These are phyloP conservation scores for Tridacna crocea DNA, from an alignment of 2,888 invertebrate genomes.

Conservation along the genomic window DNA sequence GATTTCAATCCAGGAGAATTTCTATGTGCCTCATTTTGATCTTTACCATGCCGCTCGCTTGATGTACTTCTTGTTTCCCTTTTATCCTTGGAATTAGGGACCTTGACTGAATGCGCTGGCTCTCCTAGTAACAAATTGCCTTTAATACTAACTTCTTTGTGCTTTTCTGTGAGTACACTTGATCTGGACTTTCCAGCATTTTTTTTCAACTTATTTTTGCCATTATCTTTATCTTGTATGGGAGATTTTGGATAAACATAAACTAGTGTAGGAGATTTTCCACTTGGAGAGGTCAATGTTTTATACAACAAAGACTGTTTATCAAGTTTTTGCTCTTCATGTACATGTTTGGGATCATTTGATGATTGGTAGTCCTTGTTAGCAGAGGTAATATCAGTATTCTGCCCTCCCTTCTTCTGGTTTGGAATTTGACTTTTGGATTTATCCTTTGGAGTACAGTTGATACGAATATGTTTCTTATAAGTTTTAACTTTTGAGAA, in stretches of 20 bases:
- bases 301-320: slow-evolving; percentile 14
- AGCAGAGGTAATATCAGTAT: not conserved
- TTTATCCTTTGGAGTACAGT: not conserved
- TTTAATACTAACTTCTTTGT: not conserved
- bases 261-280: slow-evolving; percentile 12
- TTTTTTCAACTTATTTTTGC: not conserved
- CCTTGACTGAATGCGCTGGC: not conserved
- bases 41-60: not conserved
- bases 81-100: not conserved
- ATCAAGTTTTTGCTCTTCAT: not conserved
- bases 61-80: slow-evolving; percentile 2
- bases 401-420: not conserved
- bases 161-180: not conserved
- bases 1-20: not conserved
- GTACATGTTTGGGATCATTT: not conserved
- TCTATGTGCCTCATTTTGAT: not conserved
- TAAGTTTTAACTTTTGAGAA: slow-evolving; percentile 52
- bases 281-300: slow-evolving; percentile 3
- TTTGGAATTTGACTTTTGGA: slow-evolving; percentile 16
- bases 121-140: not conserved
- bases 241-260: slow-evolving; percentile 22
- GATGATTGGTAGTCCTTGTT: not conserved
- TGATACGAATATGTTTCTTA: slow-evolving; percentile 24
- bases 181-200: not conserved
- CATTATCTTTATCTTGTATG: not conserved